These are phyloP conservation scores for Hirtodrosophila duncani DNA, from an alignment of 2,888 invertebrate genomes.

Conservation along the genomic window DNA sequence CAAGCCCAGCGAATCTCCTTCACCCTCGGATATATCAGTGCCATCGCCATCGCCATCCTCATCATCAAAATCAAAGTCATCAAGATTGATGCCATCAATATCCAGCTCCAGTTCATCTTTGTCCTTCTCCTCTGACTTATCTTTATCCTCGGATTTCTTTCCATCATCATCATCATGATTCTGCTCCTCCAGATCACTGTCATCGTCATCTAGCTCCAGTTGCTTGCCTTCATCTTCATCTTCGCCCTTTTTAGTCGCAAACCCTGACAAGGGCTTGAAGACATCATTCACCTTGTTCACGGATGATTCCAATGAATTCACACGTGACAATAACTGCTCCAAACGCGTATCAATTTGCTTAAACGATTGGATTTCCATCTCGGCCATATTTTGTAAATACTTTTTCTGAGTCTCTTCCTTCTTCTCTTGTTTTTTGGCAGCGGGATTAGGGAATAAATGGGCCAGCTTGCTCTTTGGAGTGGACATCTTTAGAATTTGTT, in stretches of 20 bases:
- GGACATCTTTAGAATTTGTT: conserved; percentile 22
- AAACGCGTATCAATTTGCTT: conserved; percentile 36
- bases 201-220: background rate
- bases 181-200: background rate
- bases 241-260: background rate
- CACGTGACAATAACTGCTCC: conserved; percentile 17
- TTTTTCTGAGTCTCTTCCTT: too few species aligned
- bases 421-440: too few species aligned
- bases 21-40: too few species aligned
- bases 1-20: too few species aligned
- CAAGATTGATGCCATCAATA: background rate
- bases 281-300: conserved; percentile 12
- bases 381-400: background rate
- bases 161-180: background rate
- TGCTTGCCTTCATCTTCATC: background rate
- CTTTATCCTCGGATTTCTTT: background rate
- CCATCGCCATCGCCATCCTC: background rate
- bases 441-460: too few species aligned
- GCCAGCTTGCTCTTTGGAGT: background rate
- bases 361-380: background rate
- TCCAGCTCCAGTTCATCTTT: background rate
- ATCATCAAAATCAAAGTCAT: background rate
- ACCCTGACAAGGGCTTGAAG: background rate
- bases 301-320: conserved; percentile 23
- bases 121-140: background rate